Evolutionary conservation across 2,888 invertebrate genomes (phyloP), one percentile per base, ranked within the genome.

Genomic region (Andrena camellia): DNA sequence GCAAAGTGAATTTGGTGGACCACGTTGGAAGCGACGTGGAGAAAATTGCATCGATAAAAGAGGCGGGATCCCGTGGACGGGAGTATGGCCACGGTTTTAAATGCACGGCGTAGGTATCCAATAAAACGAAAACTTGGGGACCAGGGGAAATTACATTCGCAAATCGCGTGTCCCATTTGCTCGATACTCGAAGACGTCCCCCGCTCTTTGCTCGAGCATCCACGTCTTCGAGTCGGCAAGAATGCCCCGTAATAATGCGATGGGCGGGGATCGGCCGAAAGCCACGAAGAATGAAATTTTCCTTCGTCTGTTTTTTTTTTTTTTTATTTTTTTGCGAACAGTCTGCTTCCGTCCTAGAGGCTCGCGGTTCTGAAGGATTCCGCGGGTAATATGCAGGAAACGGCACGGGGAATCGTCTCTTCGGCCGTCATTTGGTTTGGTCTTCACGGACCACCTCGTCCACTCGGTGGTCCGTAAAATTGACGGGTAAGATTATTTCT

Each of bases 381-480:
- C 62, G 60, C 62, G 73, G 50, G 74, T 83, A 86, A 86, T 88
- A 88, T 86, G 76, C 84, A 78, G 76, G 68, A 78, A 78, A 60
- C 67, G 64, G 60, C 20, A 20, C 64, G n/a, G 67, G 50, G 77
- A 78, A 75, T 81, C 57, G 75, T 60, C 66, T 60, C 66, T 79
- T 80, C 78, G 85, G 84, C 69, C 84, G 84, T 81, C 88, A 88
- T 90, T 90, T 88, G 86, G 84, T 88, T 86, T 75, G 76, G 74
- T 80, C 83, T 91, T 90, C 89, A 88, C 89, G 90, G 88, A 86
- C 81, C 83, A 76, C 64, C 87, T 85, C 83, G 78, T 86, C 76
- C 81, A 86, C 78, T 78, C 86, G 84, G 81, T 88, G 90, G 84
- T 80, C 90, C 91, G 90, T 91, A 91, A 92, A 92, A 91, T 91